These are phyloP conservation scores for Lepus townsendii DNA, from an alignment of 2,797 vertebrate genomes.

Conservation along the genomic window DNA sequence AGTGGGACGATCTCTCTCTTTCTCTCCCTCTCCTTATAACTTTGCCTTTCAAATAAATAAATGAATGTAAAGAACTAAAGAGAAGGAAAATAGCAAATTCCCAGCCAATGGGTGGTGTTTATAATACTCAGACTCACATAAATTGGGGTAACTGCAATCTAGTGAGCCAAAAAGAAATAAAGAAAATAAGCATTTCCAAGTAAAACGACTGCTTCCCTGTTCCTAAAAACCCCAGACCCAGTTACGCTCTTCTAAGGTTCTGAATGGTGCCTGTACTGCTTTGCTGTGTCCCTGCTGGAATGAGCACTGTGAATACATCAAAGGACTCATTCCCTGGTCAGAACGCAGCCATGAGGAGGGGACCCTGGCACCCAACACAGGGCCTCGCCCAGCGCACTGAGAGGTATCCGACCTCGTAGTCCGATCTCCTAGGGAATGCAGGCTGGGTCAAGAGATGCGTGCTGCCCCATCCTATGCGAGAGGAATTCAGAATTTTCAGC, in stretches of 20 bases:
- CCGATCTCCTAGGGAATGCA: neutral
- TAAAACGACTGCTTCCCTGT: neutral
- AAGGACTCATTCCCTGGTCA: neutral
- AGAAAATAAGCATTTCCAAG: neutral
- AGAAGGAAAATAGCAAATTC: neutral
- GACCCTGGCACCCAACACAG: neutral
- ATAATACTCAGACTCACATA: neutral
- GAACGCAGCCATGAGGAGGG: neutral
- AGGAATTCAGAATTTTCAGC: neutral
- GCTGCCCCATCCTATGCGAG: neutral
- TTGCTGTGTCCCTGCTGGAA: neutral
- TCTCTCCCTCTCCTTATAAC: no score
- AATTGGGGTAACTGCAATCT: neutral
- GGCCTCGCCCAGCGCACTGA: neutral
- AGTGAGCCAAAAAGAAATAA: neutral
- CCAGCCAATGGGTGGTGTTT: neutral
- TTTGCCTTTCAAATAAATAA: no score
- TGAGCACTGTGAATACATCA: neutral
- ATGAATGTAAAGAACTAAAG: neutral
- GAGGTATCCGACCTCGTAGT: neutral
- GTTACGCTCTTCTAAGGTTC: neutral
- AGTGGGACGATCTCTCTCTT: no score
- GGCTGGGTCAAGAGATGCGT: neutral
- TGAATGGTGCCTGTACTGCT: neutral
- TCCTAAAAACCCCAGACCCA: neutral